Conservation (phyloP, 2,113 vertebrate species). For the Mastomys natalensis region DNA sequence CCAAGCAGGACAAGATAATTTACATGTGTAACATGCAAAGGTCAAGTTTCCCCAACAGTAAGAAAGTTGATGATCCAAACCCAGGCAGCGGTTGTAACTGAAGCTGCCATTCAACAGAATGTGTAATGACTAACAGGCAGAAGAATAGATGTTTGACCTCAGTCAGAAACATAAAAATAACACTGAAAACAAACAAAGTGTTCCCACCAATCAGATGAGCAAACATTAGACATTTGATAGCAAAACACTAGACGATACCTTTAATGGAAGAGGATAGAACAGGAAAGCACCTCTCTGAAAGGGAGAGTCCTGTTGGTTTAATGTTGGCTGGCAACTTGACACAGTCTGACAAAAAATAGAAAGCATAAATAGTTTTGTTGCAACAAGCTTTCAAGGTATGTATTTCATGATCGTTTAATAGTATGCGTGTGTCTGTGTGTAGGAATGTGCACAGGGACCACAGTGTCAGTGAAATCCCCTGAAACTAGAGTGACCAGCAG, state of each 20-base stretch:
- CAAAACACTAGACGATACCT: background rate
- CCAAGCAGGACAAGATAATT: background rate
- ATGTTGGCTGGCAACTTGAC: background rate
- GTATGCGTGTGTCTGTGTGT: background rate
- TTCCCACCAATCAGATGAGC: background rate
- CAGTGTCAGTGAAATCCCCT: background rate
- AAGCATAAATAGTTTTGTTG: background rate
- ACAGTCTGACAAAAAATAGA: conserved; percentile 30
- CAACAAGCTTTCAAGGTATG: background rate
- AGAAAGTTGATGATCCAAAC: background rate
- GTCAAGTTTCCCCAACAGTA: background rate
- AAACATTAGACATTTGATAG: background rate
- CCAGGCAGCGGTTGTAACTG: background rate
- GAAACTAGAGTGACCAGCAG: background rate
- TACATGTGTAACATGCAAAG: background rate
- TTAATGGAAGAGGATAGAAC: background rate
- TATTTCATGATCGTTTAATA: background rate
- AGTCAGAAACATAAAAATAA: conserved; percentile 11
- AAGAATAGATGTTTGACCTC: background rate
- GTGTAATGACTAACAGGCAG: background rate
- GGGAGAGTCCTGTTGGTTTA: background rate
- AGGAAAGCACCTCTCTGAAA: background rate
- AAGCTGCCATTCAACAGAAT: background rate
- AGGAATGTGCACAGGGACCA: background rate
- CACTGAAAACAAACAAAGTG: background rate